Evolutionary conservation across 2,797 vertebrate species (phyloP), one percentile per base, ranked within the genome.

Genomic region (Coregonus ussuriensis): DNA sequence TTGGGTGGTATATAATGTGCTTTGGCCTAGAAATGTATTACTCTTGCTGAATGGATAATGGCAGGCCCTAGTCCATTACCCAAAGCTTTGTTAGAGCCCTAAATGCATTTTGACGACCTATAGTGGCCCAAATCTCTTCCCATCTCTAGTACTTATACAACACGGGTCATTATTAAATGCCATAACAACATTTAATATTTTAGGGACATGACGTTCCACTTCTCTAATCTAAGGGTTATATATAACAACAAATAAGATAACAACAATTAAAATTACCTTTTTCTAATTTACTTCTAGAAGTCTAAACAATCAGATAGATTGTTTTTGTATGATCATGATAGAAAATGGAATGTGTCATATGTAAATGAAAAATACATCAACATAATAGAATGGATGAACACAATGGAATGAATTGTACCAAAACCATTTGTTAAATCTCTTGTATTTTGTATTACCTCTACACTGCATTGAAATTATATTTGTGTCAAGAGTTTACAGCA

Each of bases 21-120:
- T 93, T 95, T 89, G 93, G 90, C 90, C 79, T 77, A 95, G 95
- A 96, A 95, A 95, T 98, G 98, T 97, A 97, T 98, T 97, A 97
- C 96, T 93, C 93, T 91, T 91, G 91, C 92, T 98, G 96, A 97
- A 97, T 96, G 95, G 96, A 93, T 95, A 95, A 95, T 96, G 95
- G 97, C 95, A 96, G 95, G 85, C 72, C 77, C 87, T 82, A 89
- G 88, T 91, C 87, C 88, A 89, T 91, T 93, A 91, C 88, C 84
- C 81, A 90, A 88, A 85, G 95, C 94, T 95, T 96, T 96, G 95
- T 96, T 95, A 91, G 89, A 89, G 91, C 89, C 86, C 87, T 94
- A 41, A 33, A 93, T 93, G 94, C 91, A 91, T 90, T 68, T 87
- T 83, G 89, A 84, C 91, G 85, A 94, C 91, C 93, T 87, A 91